Evolutionary conservation across 2,113 vertebrate genomes (phyloP).

Genomic region (Laticauda laticaudata): DNA sequence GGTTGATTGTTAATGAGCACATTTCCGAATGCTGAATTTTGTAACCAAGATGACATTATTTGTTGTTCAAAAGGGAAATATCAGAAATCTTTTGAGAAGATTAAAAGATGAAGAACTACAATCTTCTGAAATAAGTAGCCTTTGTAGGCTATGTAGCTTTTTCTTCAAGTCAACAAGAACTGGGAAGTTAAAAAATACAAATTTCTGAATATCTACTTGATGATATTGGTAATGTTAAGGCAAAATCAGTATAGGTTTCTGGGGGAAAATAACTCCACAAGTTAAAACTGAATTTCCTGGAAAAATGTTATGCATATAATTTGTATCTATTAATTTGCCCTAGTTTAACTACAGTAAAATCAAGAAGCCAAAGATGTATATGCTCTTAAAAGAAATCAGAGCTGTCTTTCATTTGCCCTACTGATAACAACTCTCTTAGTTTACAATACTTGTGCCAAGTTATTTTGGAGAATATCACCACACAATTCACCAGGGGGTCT

Average conservation of each 20-base stretch:
- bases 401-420: neutral
- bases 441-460: neutral
- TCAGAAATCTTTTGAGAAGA: neutral
- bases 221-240: neutral
- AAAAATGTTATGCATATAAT: neutral
- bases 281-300: neutral
- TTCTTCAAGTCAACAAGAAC: neutral
- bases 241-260: neutral
- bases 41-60: neutral
- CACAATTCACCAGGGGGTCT: neutral
- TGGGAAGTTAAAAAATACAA: neutral
- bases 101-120: neutral
- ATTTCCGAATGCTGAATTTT: neutral
- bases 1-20: neutral
- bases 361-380: neutral
- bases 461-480: neutral
- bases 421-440: neutral
- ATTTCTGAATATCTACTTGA: neutral
- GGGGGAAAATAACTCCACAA: neutral
- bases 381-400: neutral
- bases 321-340: neutral
- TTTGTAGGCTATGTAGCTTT: neutral
- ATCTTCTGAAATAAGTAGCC: neutral
- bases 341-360: neutral
- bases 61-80: neutral